Percentiles rank a stretch among this genome's conserved stretches.
These are phyloP conservation scores for Pemphigus obesinymphae DNA, from an alignment of 1,140 invertebrate species.

Conservation along the genomic window DNA sequence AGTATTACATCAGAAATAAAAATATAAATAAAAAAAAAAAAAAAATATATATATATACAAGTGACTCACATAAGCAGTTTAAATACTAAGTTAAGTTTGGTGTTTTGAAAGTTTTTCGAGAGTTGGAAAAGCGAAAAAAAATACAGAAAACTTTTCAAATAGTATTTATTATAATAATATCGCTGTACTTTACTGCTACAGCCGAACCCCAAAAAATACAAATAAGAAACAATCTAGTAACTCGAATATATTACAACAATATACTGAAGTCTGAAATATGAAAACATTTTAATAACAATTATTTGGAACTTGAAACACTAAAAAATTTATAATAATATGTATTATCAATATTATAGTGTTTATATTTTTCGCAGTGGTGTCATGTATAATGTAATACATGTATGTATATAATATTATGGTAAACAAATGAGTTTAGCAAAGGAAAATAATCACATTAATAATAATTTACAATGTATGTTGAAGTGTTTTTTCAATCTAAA, in stretches of 20 bases:
- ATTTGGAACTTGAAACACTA: too few species aligned
- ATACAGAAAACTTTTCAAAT: background rate
- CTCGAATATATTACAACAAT: too few species aligned
- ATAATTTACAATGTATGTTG: too few species aligned
- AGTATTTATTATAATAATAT: background rate
- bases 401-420: too few species aligned
- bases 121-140: too few species aligned
- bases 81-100: constrained; percentile 3
- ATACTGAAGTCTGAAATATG: background rate
- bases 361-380: background rate
- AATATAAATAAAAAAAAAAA: too few species aligned
- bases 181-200: background rate
- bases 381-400: too few species aligned
- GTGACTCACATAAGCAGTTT: background rate
- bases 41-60: constrained; percentile 5
- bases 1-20: background rate
- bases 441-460: too few species aligned
- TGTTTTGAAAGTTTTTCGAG: background rate
- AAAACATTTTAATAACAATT: background rate
- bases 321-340: too few species aligned
- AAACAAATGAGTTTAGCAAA: too few species aligned
- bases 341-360: background rate
- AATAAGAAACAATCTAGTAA: background rate
- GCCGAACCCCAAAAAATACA: background rate
- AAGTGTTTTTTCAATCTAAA: background rate